phyloP scores from a whole-genome alignment of 2,113 vertebrate species.

The Plecotus auritus region DNA sequence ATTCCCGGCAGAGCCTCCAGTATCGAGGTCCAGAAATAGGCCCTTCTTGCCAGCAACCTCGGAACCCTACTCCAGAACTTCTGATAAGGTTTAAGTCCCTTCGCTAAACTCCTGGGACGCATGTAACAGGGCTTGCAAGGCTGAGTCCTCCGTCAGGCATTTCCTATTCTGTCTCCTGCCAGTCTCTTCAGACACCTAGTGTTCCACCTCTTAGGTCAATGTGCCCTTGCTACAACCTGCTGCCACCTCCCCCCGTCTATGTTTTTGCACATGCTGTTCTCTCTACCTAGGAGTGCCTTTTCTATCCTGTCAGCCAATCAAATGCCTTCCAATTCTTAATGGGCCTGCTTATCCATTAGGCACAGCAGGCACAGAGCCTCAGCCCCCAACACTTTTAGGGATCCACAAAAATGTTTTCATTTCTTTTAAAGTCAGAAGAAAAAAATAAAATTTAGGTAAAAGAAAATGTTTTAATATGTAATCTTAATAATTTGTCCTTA shows the following conservation, averaged over 20 bases:
- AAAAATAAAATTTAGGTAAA: not conserved
- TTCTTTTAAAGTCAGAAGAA: slow-evolving; percentile 2
- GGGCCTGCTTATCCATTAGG: not conserved
- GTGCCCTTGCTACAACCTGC: not conserved
- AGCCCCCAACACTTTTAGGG: not conserved
- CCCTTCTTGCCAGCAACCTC: not conserved
- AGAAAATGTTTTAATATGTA: not conserved
- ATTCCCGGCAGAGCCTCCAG: not conserved
- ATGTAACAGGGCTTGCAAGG: not conserved
- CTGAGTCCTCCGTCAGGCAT: not conserved
- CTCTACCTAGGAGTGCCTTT: not conserved
- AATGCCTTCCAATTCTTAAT: not conserved
- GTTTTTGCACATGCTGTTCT: not conserved
- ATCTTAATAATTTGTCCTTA: not conserved
- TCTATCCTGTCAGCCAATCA: not conserved
- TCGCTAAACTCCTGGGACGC: not conserved
- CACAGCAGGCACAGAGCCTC: not conserved
- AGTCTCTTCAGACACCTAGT: not conserved
- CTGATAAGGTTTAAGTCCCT: not conserved
- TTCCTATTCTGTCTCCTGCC: not conserved
- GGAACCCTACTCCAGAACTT: not conserved
- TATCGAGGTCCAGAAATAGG: not conserved
- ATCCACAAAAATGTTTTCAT: not conserved
- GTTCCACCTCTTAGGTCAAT: not conserved
- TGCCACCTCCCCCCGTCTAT: not conserved